Evolutionary conservation across 2,797 vertebrate species (phyloP).

Genomic region (Pseudochaenichthys georgianus): DNA sequence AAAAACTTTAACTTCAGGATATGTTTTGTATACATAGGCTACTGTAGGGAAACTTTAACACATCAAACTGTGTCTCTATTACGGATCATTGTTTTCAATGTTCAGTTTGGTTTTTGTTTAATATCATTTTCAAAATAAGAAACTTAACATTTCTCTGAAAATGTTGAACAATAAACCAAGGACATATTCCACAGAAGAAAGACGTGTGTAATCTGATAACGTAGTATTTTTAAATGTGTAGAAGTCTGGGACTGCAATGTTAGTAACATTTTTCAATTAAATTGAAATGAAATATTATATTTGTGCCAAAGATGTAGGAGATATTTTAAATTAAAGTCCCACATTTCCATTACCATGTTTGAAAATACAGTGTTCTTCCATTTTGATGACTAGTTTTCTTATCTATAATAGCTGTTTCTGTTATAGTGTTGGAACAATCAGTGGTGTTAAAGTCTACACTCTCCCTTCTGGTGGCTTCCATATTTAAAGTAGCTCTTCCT

Average conservation of each 20-base stretch:
- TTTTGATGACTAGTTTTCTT: neutral
- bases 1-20: neutral
- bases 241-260: neutral
- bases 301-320: neutral
- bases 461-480: neutral
- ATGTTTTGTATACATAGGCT: neutral
- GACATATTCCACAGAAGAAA: neutral
- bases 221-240: neutral
- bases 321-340: neutral
- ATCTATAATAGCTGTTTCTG: neutral
- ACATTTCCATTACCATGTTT: neutral
- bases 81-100: neutral
- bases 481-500: neutral
- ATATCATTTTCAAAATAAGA: neutral
- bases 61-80: neutral
- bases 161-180: neutral
- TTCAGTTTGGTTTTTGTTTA: neutral
- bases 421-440: neutral
- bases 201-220: neutral
- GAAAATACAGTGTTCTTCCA: neutral
- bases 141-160: neutral
- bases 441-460: neutral
- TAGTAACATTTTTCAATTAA: neutral
- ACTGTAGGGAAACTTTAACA: neutral
- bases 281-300: neutral